phyloP scores from a whole-genome alignment of 2,113 vertebrate species.

The Tichodroma muraria region DNA sequence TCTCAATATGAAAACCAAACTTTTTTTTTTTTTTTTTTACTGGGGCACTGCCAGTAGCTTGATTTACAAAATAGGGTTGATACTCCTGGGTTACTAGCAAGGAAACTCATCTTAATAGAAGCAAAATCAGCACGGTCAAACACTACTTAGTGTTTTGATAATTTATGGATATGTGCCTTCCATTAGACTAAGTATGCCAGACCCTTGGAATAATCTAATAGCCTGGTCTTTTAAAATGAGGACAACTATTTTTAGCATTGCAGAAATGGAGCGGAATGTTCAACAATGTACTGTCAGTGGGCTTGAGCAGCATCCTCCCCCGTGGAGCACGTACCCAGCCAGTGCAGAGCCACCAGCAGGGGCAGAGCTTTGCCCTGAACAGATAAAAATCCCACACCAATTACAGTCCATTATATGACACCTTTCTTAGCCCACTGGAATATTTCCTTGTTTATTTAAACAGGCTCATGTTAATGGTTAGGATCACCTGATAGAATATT shows the following conservation, averaged over 20 bases:
- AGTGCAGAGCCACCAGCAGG: background rate
- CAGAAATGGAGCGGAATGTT: constrained; percentile 53
- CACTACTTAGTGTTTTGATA: constrained; percentile 34
- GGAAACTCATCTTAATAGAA: constrained; percentile 9
- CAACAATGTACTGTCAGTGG: background rate
- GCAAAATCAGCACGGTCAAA: background rate
- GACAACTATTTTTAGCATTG: constrained; percentile 53
- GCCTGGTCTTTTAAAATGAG: constrained; percentile 31
- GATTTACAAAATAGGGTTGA: background rate
- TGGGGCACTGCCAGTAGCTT: background rate
- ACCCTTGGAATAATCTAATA: constrained; percentile 39
- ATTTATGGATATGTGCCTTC: constrained; percentile 41
- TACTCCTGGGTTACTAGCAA: background rate
- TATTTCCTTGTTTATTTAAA: background rate
- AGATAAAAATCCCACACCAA: background rate
- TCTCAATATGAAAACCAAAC: background rate
- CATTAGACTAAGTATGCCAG: constrained; percentile 5
- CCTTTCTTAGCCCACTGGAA: background rate
- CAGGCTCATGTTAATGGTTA: background rate
- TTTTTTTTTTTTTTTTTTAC: background rate
- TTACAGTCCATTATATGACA: background rate
- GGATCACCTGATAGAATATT: background rate
- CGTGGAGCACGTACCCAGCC: background rate
- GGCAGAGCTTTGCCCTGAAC: background rate
- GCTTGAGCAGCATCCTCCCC: background rate